These are phyloP conservation scores for Epinephelus lanceolatus DNA, from an alignment of 2,113 vertebrate species.

Conservation along the genomic window DNA sequence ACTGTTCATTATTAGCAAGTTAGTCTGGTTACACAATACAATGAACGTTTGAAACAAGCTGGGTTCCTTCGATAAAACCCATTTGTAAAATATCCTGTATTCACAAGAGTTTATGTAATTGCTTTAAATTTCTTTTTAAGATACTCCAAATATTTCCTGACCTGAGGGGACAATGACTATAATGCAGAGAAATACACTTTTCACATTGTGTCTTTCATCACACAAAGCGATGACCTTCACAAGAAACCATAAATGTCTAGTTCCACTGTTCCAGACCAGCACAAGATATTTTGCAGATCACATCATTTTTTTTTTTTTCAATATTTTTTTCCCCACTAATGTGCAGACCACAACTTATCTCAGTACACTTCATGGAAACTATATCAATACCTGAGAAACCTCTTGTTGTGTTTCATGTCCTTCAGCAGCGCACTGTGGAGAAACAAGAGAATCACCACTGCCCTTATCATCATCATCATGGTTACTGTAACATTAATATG, in stretches of 20 bases:
- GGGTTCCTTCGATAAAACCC: background rate
- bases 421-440: constrained; percentile 15
- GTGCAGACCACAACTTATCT: background rate
- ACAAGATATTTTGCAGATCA: background rate
- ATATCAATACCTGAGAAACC: constrained; percentile 14
- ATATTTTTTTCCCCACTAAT: background rate
- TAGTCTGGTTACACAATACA: background rate
- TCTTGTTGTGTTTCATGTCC: constrained; percentile 14
- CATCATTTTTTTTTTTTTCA: background rate
- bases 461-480: background rate
- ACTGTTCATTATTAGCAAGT: background rate
- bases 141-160: background rate
- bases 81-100: background rate
- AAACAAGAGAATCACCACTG: background rate
- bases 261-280: background rate
- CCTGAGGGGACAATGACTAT: background rate
- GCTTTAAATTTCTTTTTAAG: background rate
- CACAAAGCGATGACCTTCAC: background rate
- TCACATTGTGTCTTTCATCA: background rate
- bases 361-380: background rate
- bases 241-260: background rate
- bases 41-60: background rate
- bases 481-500: background rate
- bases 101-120: background rate
- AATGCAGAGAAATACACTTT: background rate